Evolutionary conservation across 2,797 vertebrate genomes (phyloP).

Genomic region (Masticophis lateralis): DNA sequence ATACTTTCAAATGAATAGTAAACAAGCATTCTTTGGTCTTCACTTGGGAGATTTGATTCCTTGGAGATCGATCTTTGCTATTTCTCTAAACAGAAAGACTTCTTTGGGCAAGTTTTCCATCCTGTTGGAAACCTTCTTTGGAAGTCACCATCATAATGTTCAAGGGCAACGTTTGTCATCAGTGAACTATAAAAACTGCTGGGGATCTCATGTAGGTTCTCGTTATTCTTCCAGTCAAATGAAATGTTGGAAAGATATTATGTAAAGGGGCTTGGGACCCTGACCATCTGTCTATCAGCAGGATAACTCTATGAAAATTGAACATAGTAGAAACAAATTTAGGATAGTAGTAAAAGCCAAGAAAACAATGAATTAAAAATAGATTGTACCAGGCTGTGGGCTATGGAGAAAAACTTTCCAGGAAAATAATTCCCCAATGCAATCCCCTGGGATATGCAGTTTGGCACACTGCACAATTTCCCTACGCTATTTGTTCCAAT

Average conservation of each 20-base stretch:
- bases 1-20: background rate
- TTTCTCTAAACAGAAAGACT: background rate
- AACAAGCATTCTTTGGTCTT: background rate
- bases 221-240: background rate
- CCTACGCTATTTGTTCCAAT: background rate
- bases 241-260: background rate
- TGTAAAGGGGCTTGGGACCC: background rate
- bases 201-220: background rate
- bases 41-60: background rate
- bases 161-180: background rate
- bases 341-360: background rate
- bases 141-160: background rate
- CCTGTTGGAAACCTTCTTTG: background rate
- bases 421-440: background rate
- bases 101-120: background rate
- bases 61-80: background rate
- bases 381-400: background rate
- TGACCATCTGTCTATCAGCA: background rate
- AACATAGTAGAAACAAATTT: background rate
- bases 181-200: background rate
- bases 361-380: background rate
- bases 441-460: background rate
- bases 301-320: background rate
- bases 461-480: background rate
- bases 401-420: background rate